Base-by-base conservation (phyloP, 64 coral and sea anemone genomes). In the Orbicella faveolata region DNA sequence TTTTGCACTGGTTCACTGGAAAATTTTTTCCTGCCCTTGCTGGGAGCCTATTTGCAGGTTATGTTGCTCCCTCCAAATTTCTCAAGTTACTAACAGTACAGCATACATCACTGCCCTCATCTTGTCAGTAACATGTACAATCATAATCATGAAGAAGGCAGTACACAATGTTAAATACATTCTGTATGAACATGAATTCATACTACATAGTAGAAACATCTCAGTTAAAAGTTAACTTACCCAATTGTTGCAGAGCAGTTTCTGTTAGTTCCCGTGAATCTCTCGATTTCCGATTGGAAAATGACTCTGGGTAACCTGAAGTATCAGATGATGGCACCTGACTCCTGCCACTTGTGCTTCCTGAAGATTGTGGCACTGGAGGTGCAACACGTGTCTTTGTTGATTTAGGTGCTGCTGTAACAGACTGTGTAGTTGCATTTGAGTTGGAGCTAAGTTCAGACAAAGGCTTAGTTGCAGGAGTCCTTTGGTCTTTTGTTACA, bases 301-400 rank as follows among this genome's bases (percentile, higher is more conserved):
- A 92, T 10, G 90, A 87, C n/a, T 92, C 90, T 72, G 83, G 90
- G 34, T 92, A 92, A 17, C 90, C 90, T 39, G 90, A 92, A n/a
- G 90, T 92, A 44, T 92, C 90, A 68, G 82, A 52, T 4, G 34
- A 63, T 35, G 59, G 73, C 9, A 64, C 82, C 11, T 87, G 84
- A 80, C 14, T 73, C 67, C 90, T 84, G 2, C 82, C 41, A 19
- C 83, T 62, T 7, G 66, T 48, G 21, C 90, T 92, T 62, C 90
- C 90, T 48, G 90, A 92, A 0, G 90, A 92, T 68, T 36, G 44
- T 1, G 62, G 90, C 16, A 87, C 83, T 52, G 90, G 52, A 25
- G 88, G 90, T 39, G 90, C 84, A 34, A 21, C 73, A 6, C 75
- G 37, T 63, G 90, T 20, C 34, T 92, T 87, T 39, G 23, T 87